A percentile compares a stretch with the other conserved stretches of the same genome.
Evolutionary conservation across 2,888 invertebrate genomes (phyloP).

Genomic region (Abscondita cerata): DNA sequence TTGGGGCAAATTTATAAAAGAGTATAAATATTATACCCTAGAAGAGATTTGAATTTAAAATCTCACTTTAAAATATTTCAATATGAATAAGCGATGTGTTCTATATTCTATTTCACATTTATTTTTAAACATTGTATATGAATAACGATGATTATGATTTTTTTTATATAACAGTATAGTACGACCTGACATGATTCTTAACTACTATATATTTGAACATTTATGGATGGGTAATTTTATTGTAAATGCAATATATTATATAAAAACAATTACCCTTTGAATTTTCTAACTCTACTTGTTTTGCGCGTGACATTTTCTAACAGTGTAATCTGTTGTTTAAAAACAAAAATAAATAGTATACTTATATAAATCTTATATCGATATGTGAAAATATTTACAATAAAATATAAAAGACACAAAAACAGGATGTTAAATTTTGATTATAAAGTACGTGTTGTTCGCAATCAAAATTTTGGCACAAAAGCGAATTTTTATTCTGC

Average conservation of each 20-base stretch:
- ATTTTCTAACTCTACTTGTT: conserved; percentile 23
- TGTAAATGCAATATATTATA: conserved; percentile 25
- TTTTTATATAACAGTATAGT: conserved; percentile 24
- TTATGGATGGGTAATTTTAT: conserved; percentile 32
- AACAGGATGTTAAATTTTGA: neutral
- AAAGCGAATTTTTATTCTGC: no score
- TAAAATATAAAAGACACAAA: conserved; percentile 23
- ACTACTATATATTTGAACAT: conserved; percentile 30
- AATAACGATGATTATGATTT: conserved; percentile 33
- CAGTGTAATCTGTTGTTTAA: conserved; percentile 20
- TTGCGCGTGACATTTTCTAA: conserved; percentile 21
- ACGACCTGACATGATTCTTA: conserved; percentile 19
- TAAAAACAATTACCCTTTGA: conserved; percentile 21
- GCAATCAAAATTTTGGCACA: no score
- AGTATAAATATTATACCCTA: conserved; percentile 3
- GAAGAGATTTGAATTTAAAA: neutral
- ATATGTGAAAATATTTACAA: conserved; percentile 43
- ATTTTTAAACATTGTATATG: conserved; percentile 29
- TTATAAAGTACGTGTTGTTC: conserved; percentile 6
- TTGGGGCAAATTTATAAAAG: neutral
- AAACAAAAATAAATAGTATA: conserved; percentile 29
- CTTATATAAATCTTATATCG: conserved; percentile 24
- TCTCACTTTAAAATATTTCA: conserved; percentile 2
- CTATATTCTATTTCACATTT: conserved; percentile 32
- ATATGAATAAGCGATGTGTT: conserved; percentile 14